phyloP scores from a whole-genome alignment of 2,888 invertebrate genomes.

The Macrosiphum euphorbiae region DNA sequence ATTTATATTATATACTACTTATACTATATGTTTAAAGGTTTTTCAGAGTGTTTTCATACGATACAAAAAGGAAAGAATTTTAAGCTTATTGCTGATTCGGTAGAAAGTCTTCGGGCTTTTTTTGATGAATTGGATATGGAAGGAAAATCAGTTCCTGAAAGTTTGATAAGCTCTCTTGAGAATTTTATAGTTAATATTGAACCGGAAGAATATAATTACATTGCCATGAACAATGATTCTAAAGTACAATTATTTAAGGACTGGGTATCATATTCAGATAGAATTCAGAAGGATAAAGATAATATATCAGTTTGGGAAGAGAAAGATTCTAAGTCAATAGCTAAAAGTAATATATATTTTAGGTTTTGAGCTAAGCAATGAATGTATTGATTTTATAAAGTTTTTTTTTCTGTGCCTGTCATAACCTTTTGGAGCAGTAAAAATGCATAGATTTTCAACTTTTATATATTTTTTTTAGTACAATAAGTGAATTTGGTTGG shows the following conservation, averaged over 20 bases:
- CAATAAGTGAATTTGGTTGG: background rate
- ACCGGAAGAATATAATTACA: conserved; percentile 71
- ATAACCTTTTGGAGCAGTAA: no score
- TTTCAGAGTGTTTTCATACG: conserved; percentile 22
- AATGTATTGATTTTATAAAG: no score
- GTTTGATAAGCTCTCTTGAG: conserved; percentile 70
- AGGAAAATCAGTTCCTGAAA: conserved; percentile 60
- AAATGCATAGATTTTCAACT: background rate
- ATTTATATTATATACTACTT: background rate
- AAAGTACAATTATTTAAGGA: conserved; percentile 72
- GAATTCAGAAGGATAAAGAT: conserved; percentile 16
- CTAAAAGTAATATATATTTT: background rate
- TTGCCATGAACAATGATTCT: conserved; percentile 70
- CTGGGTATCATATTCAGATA: conserved; percentile 68
- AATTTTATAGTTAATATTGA: conserved; percentile 71
- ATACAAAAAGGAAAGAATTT: conserved; percentile 68
- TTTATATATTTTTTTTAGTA: background rate
- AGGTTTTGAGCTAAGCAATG: no score
- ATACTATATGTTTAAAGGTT: conserved; percentile 10
- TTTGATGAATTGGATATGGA: conserved; percentile 67
- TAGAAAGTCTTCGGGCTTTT: conserved; percentile 71
- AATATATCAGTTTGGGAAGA: conserved; percentile 2
- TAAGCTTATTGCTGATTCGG: conserved; percentile 72
- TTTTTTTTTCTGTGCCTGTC: no score
- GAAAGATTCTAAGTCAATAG: background rate